Base-by-base conservation (phyloP, 2,888 invertebrate species). In the Drosophila affinis region DNA sequence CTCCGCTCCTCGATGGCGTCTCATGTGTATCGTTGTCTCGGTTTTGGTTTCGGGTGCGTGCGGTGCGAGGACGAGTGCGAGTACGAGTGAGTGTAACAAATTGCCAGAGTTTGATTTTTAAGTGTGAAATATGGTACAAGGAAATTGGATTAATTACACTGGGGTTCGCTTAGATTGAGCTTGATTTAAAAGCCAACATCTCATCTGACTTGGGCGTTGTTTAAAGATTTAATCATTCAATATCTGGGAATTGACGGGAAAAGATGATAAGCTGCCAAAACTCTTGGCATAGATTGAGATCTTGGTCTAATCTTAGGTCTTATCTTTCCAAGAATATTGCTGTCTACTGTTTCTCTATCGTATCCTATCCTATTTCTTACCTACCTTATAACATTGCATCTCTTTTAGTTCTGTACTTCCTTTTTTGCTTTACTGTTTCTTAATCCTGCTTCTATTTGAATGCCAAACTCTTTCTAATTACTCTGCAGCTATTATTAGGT, bases 81-180 rank as follows among this genome's bases (percentile, higher is more conserved):
- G 18, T 18, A 1, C 73, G 78, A 81, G 74, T 62, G 78, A 68
- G 55, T 74, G 61, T 80, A 70, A 82, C 82, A 82, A 82, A 82
- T 82, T 65, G 76, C 76, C 18, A 17, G 78, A 69, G 70, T 82
- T 82, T 85, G 81, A 81, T 81, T 81, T 81, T 72, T 71, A 77
- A 77, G 72, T 69, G 69, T 72, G 65, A 76, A 78, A 78, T 71
- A 81, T 75, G 69, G 70, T 53, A 68, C 48, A 75, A 51, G 61
- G 53, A 71, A 72, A 78, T 61, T 68, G 72, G 58, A 83, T 80
- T 80, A 80, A 83, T 80, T 80, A 80, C 65, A 59, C 54, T 49
- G 52, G 67, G 62, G 59, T 52, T 27, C 27, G 51, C 24, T 56
- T 54, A 58, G 49, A 72, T 55, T 58, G 58, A 45, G 39, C 39